Evolutionary conservation across 1,140 invertebrate species (phyloP), one percentile per base, ranked within the genome.

Genomic region (Meloidogyne chitwoodi): DNA sequence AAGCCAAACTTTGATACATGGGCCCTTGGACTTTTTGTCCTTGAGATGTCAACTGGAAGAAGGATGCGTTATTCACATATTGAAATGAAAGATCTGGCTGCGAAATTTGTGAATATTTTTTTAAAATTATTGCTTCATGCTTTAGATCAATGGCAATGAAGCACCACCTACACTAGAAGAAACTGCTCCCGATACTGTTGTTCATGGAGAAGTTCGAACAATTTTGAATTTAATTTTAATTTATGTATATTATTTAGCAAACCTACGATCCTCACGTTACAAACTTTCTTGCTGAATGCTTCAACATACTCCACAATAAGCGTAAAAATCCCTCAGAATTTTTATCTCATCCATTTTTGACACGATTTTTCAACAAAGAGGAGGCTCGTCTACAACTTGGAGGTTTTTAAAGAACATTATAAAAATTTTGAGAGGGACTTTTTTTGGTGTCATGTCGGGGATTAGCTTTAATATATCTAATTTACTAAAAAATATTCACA

Each of bases 11-110:
- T 73, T 16, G 71, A 73, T 48, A 64, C 71, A 27, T 73, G 71
- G 71, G 48, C 27, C 12, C 34, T 73, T 26, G 71, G 71, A 24
- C 71, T 73, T 16, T 63, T 73, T 61, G 71, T 73, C n/a, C n/a
- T 73, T 12, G 71, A 73, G 56, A 73, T 73, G 71, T 27, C 64
- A n/a, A 73, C 71, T 12, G 56, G 71, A 26, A 73, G 64, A 26
- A 24, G 56, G 22, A 41, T 73, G 71, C 71, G 56, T 24, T 73
- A 73, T 34, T 63, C 71, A 34, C 56, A 24, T 10, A 22, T 24
- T 24, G 48, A 73, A 63, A 73, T 73, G 71, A 11, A 19, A 73
- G 38, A 56, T 12, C 8, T 73, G 12, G 71, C 71, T 4, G 24
- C 41, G 1, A 34, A 73, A 63, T 73, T 73, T 63, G 71, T 73